These are phyloP conservation scores for Argyra leucocephala DNA, from an alignment of 2,888 invertebrate species.

Conservation along the genomic window DNA sequence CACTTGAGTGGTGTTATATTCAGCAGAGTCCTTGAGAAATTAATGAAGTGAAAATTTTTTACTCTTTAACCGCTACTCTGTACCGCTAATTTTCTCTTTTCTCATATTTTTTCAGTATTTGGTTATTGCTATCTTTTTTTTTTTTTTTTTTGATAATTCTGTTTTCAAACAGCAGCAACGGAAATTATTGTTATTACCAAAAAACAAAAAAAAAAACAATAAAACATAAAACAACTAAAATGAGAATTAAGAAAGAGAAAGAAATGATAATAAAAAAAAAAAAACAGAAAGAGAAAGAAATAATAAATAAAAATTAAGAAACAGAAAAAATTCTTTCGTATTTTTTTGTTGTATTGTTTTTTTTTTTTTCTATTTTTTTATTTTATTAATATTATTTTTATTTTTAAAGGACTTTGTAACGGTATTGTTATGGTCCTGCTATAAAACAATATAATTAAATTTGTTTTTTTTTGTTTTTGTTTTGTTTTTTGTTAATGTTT, in stretches of 20 bases:
- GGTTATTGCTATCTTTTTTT: background rate
- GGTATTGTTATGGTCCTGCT: background rate
- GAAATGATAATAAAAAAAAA: background rate
- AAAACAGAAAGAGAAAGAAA: background rate
- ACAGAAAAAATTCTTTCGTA: background rate
- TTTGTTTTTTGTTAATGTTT: background rate
- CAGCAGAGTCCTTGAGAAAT: background rate
- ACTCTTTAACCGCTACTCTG: constrained; percentile 3
- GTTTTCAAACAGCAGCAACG: background rate
- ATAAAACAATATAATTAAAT: constrained; percentile 6
- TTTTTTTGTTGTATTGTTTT: background rate
- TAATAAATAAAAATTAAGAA: background rate
- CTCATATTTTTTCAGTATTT: background rate
- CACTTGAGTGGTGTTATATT: background rate
- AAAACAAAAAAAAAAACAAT: background rate
- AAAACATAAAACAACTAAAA: background rate
- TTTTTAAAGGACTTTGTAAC: background rate
- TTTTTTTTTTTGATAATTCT: background rate
- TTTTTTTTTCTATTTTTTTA: background rate
- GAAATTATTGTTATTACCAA: constrained; percentile 4
- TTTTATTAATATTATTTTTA: too few species aligned
- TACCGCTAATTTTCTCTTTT: background rate
- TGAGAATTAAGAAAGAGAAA: background rate
- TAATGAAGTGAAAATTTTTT: constrained; percentile 10
- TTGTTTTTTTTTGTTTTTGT: background rate